Base-by-base conservation (phyloP, 2,888 invertebrate species). In the Synanthedon andrenaeformis region DNA sequence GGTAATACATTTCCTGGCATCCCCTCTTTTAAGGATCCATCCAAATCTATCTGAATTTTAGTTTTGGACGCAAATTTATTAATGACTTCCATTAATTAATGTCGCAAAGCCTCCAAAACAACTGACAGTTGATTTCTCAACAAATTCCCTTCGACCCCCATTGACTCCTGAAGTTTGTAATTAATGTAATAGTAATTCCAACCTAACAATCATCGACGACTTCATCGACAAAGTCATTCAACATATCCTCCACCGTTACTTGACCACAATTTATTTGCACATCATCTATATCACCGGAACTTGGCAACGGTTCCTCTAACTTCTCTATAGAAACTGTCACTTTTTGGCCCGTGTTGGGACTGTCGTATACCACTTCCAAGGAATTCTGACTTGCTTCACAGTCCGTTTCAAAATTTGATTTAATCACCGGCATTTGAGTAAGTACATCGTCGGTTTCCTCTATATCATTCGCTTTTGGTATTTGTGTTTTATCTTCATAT, bases 221-320 rank as follows among this genome's bases (percentile, higher is more conserved):
- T 73, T 87, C 86, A 57, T 87, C 85, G 4, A 87, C 85, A 62
- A 87, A 87, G 67, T 86, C 86, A 13, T 83, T 85, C 55, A 87
- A 60, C 86, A 87, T 87, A 57, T 84, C 86, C 60, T 84, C 83
- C 3, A 86, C 78, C 5, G 68, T 61, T 12, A 69, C 62, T 3
- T 54, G 62, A 52, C 64, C 64, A 56, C 62, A 62, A 54, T 58
- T 41, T 51, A 86, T 84, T 58, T 79, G 78, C 3, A 84, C 61
- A 58, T 87, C 87, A 58, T 86, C 85, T 1, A 80, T 81, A 8
- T 84, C 85, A 57, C 76, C 82, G 0, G 78, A 76, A 54, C 79
- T 77, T 1, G 86, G 83, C 12, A 85, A 61, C 54, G 77, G 77
- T 41, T 83, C 82, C 12, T 76, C 79, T n/a, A 69, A 62, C 60